Evolutionary conservation across 2,797 vertebrate species (phyloP).

Genomic region (Ctenopoma kingsleyae): DNA sequence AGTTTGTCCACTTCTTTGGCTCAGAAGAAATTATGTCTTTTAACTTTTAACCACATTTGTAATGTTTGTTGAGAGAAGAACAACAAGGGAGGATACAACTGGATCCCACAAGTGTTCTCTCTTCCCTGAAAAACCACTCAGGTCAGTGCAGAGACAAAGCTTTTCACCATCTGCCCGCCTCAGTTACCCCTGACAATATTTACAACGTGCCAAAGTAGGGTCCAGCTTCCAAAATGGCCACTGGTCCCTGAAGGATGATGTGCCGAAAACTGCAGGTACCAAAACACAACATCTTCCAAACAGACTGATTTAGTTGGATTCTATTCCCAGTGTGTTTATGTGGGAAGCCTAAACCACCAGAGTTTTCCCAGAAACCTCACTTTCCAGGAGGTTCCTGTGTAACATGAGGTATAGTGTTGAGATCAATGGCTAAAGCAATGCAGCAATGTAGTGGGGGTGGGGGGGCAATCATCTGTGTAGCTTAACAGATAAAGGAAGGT

Average conservation of each 20-base stretch:
- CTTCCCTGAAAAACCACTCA: constrained; percentile 46
- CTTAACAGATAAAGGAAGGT: neutral
- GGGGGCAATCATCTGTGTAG: neutral
- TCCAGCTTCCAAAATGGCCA: constrained; percentile 48
- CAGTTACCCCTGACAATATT: constrained; percentile 50
- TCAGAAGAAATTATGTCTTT: constrained; percentile 29
- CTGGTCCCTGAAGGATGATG: constrained; percentile 54
- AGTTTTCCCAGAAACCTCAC: constrained; percentile 61
- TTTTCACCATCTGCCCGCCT: constrained; percentile 58
- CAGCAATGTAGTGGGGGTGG: neutral
- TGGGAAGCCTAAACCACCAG: constrained; percentile 60
- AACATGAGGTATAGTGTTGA: constrained; percentile 1
- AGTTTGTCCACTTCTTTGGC: constrained; percentile 30
- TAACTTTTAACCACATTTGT: constrained; percentile 38
- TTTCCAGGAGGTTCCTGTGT: constrained; percentile 50
- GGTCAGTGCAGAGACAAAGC: constrained; percentile 48
- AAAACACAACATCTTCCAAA: constrained; percentile 61
- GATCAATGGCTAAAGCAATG: neutral
- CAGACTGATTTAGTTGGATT: constrained; percentile 58
- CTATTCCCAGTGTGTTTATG: constrained; percentile 55
- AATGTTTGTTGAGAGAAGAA: constrained; percentile 56
- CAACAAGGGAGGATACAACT: constrained; percentile 51
- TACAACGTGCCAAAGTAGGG: constrained; percentile 51
- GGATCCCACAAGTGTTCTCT: constrained; percentile 48
- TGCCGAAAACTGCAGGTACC: constrained; percentile 64